Conservation (phyloP, 2,888 invertebrate genomes). For the Beris morrisii region DNA sequence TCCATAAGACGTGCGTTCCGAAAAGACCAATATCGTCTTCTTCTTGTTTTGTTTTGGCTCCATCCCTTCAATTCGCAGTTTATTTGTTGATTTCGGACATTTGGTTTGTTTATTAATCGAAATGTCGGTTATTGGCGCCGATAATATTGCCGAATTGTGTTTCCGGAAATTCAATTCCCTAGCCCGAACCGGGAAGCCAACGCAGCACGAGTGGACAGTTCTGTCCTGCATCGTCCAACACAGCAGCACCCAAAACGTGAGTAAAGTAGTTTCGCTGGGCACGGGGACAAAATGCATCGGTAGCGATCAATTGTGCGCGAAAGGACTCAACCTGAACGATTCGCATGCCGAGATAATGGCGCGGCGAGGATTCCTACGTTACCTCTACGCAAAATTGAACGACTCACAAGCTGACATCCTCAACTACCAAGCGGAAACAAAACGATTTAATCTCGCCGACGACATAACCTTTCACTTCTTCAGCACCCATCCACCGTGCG, state of each 20-base stretch:
- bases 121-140: no score
- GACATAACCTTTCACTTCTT: constrained; percentile 77
- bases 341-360: constrained; percentile 91
- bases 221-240: constrained; percentile 71
- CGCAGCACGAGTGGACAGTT: constrained; percentile 77
- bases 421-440: constrained; percentile 6
- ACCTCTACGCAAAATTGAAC: constrained; percentile 68
- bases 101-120: no score
- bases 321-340: constrained; percentile 79
- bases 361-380: constrained; percentile 78
- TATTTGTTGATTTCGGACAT: no score
- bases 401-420: constrained; percentile 50
- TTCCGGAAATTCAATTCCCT: constrained; percentile 63
- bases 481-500: constrained; percentile 87
- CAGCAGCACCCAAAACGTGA: constrained; percentile 49
- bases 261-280: constrained; percentile 76
- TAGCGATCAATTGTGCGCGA: constrained; percentile 63
- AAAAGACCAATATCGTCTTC: no score
- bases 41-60: no score
- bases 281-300: constrained; percentile 94
- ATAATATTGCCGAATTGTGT: constrained; percentile 63
- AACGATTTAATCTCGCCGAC: constrained; percentile 59
- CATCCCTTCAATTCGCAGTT: no score
- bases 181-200: constrained; percentile 81
- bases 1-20: no score